Conservation (phyloP, 2,113 vertebrate species). For the Gorilla gorilla region DNA sequence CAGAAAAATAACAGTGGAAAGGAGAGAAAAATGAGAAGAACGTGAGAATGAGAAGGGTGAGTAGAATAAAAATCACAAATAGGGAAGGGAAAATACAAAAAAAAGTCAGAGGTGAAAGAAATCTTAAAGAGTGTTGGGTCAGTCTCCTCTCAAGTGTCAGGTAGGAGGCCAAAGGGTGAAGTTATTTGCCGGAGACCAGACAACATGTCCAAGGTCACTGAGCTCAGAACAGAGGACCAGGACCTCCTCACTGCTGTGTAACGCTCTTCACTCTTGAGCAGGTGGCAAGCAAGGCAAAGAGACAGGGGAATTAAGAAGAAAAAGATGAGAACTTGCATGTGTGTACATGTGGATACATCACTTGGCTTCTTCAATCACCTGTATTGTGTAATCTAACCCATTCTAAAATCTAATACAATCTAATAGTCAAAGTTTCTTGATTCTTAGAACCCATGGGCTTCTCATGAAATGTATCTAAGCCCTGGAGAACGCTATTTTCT, state of each 20-base stretch:
- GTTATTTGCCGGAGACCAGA: not conserved
- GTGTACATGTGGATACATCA: fast-evolving
- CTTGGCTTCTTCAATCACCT: not conserved
- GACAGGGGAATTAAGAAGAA: not conserved
- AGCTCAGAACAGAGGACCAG: not conserved
- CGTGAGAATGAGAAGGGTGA: not conserved
- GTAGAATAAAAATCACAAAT: not conserved
- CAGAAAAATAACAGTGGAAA: not conserved
- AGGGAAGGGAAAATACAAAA: not conserved
- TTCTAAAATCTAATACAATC: not conserved
- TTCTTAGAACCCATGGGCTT: not conserved
- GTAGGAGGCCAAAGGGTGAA: not conserved
- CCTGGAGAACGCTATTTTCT: not conserved
- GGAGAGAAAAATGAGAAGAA: not conserved
- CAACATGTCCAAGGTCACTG: not conserved
- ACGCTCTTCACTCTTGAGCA: not conserved
- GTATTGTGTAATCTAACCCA: not conserved
- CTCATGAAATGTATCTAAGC: not conserved
- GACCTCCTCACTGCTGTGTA: not conserved
- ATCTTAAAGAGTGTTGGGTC: not conserved
- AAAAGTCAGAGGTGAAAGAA: not conserved
- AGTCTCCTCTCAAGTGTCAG: not conserved
- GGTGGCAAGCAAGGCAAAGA: not conserved
- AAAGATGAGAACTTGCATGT: not conserved
- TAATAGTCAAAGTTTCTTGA: not conserved